phyloP scores from a whole-genome alignment of 2,113 vertebrate genomes.

The Siniperca knerii region DNA sequence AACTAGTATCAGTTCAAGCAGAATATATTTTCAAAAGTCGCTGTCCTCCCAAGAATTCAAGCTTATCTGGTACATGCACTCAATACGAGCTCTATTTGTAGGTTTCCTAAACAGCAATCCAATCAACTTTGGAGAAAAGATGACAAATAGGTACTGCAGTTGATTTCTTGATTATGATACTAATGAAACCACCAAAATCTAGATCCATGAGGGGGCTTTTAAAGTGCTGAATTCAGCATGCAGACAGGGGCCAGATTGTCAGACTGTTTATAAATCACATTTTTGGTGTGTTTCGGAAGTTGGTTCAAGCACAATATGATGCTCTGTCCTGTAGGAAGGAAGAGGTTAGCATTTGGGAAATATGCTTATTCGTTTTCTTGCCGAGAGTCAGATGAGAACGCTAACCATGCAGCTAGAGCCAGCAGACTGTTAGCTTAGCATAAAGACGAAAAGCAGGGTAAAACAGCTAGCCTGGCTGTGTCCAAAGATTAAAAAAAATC shows the following conservation, averaged over 20 bases:
- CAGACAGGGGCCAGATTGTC: background rate
- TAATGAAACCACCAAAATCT: constrained; percentile 2
- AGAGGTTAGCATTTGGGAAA: background rate
- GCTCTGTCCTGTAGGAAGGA: background rate
- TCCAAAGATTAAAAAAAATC: too few species aligned
- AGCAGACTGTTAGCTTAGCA: background rate
- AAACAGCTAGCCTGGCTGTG: background rate
- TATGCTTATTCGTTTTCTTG: background rate
- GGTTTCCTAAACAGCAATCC: background rate
- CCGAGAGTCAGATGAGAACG: too few species aligned
- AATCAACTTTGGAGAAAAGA: background rate
- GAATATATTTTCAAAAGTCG: background rate
- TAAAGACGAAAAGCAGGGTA: too few species aligned
- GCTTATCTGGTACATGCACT: background rate
- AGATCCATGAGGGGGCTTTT: background rate
- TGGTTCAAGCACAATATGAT: background rate
- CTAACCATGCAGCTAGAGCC: background rate
- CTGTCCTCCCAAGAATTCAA: background rate
- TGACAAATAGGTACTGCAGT: background rate
- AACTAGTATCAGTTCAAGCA: background rate
- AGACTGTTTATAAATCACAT: background rate
- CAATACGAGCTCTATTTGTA: background rate
- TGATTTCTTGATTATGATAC: background rate
- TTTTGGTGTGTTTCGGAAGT: background rate
- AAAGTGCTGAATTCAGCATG: background rate